Base-by-base conservation (phyloP, 2,888 invertebrate genomes). In the Stenotaenia linearis region DNA sequence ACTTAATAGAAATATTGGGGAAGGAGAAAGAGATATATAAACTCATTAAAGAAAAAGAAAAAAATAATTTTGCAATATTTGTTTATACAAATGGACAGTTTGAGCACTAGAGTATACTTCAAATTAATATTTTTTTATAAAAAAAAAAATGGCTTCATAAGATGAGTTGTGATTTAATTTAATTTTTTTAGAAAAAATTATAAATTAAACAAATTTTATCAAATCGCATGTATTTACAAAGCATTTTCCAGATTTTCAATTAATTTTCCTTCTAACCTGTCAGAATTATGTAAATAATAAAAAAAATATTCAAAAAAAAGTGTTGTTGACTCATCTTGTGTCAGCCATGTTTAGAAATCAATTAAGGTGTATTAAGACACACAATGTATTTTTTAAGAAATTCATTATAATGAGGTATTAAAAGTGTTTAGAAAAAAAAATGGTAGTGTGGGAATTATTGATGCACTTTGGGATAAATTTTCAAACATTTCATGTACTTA, bases 21-120 rank as follows among this genome's bases (percentile, higher is more conserved):
- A 23, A 61, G 61, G 25, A 25, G 25, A 61, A 23, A 61, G 23
- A 61, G 45, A 61, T 7, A 61, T 61, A 61, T 61, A 61, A 61
- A 61, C 45, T 45, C 45, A 45, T 45, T 45, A 45, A 45, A 25
- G 61, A 23, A 7, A 61, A 61, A 15, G 45, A n/a, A 61, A 56
- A 61, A 61, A 61, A 61, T 21, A 61, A 61, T 61, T 61, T 25
- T 21, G 61, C 61, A 61, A 61, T 61, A 12, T 61, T 61, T 61
- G 21, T 25, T 23, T 61, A 61, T 23, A 61, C 21, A 61, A 23
- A 61, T 61, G 61, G 61, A 61, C 61, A 61, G 61, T 61, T 61
- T 61, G 61, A 61, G 61, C 61, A 61, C 61, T 61, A 61, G 61
- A 61, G 61, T 61, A 61, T 61, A 61, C 23, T 61, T 61, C 10